A percentile compares a stretch with the other conserved stretches of the same genome.
Evolutionary conservation across 2,888 invertebrate genomes (phyloP).

Genomic region (Bedellia somnulentella): DNA sequence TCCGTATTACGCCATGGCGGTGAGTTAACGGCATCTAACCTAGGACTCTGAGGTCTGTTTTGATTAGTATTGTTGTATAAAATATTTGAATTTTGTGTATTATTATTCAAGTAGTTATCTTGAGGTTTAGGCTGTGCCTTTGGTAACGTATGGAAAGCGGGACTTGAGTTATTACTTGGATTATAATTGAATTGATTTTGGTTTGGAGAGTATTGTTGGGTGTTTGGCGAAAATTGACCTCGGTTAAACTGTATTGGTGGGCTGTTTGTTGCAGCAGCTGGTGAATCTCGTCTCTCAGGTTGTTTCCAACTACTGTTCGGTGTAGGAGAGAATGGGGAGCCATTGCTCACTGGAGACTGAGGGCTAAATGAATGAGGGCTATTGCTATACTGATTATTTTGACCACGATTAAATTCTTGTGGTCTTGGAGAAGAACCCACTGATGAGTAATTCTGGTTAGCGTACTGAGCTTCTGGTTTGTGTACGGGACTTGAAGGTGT

Average conservation of each 20-base stretch:
- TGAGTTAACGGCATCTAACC: conserved; percentile 13
- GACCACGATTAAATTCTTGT: conserved; percentile 42
- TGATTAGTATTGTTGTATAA: conserved; percentile 27
- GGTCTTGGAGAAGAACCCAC: conserved; percentile 30
- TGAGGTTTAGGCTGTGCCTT: conserved; percentile 30
- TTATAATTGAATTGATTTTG: conserved; percentile 22
- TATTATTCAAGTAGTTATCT: conserved; percentile 20
- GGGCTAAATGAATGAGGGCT: conserved; percentile 47
- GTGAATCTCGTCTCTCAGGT: conserved; percentile 46
- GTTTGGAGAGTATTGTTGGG: conserved; percentile 11
- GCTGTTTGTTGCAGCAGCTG: conserved; percentile 22
- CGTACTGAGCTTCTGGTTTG: conserved; percentile 50
- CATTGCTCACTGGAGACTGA: conserved; percentile 30
- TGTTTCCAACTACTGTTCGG: conserved; percentile 52
- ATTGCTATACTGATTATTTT: conserved; percentile 55
- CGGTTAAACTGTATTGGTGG: conserved; percentile 27
- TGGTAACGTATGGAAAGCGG: conserved; percentile 39
- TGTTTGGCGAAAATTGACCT: conserved; percentile 26
- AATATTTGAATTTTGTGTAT: conserved; percentile 20
- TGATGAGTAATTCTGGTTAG: conserved; percentile 35
- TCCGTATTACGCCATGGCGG: neutral
- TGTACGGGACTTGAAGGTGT: conserved; percentile 47
- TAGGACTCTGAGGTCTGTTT: conserved; percentile 19
- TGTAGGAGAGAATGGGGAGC: conserved; percentile 33
- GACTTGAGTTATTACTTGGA: conserved; percentile 21